Evolutionary conservation across 2,113 vertebrate species (phyloP), one percentile per base, ranked within the genome.

Genomic region (Stegastes partitus): DNA sequence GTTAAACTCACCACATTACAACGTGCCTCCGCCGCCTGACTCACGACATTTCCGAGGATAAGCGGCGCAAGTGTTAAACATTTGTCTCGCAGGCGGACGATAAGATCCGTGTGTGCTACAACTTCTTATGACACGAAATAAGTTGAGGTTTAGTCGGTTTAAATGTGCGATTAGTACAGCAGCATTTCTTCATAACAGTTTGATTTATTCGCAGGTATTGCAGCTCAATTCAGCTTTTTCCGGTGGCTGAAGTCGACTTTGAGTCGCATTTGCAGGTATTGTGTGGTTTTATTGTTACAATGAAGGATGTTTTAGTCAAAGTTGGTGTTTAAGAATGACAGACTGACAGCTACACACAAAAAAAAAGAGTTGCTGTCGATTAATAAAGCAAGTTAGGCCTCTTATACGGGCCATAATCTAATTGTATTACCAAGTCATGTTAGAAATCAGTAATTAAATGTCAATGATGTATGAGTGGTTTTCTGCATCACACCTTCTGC

Each of bases 191-290:
- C 7, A n/a, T n/a, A 50, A 50, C 23, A 22, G 5, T 56, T 18
- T 37, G 9, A 51, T 95, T 83, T 88, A 58, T 66, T 80, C 83
- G 45, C 88, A 99, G 98, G 98, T 89, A 92, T 93, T 79, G 96
- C 97, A 79, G 95, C 95, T 9, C 96, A 91, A 86, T 99, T 99
- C 94, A 98, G 96, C 88, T 95, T 99, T 93, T 96, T 96, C 77
- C 68, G 25, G 22, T 99, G 98, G 97, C 91, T 99, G 71, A 96
- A 91, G 85, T 93, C 92, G 0, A 59, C 94, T 74, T 72, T 97
- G 79, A 86, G 82, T 56, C 94, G 91, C 57, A 87, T 90, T 37
- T 93, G 84, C 94, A 99, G 97, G 98, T 99, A 88, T 44, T 73
- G 5, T 72, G 9, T 64, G 14, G 0, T 62, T 69, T 77, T 51